Base-by-base conservation (phyloP, 1,140 invertebrate genomes). In the Scaptomyza graminum region DNA sequence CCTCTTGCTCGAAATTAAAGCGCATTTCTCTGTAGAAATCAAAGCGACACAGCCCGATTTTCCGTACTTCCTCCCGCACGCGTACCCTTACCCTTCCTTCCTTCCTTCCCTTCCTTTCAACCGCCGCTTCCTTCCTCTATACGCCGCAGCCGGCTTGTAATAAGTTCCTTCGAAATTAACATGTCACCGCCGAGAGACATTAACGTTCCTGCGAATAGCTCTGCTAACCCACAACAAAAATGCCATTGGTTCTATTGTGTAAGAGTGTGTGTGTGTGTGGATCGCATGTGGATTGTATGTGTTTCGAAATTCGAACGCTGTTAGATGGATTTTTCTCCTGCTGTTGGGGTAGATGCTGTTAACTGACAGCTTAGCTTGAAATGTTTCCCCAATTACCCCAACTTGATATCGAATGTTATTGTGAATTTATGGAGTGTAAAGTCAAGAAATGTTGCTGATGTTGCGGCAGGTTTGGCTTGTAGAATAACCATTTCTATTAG, bases 101-200 rank as follows among this genome's bases (percentile, higher is more conserved):
- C 39, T 47, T 50, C 47, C 18, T 7, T 15, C 41, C 52, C 12
- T 25, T 46, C 44, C 15, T 63, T n/a, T n/a, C n/a, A n/a, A n/a
- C n/a, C n/a, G n/a, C n/a, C 47, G 13, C 37, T 18, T 11, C 22
- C 13, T 52, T 22, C 51, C 31, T 43, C 18, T 51, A n/a, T 51
- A 43, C 28, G 5, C 18, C 50, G 46, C 67, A 70, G 41, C 67
- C 70, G 65, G 73, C 49, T 75, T 78, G 71, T 79, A 87, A 80
- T 85, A 85, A 85, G 69, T 87, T 88, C 85, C 67, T 74, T 46
- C 49, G 57, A 88, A 87, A 87, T 87, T 87, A 87, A 87, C 83
- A 88, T 88, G 83, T 82, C 71, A 87, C 82, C 82, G 67, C 75
- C 56, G 82, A 88, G 83, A 88, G 67, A 76, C 78, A 88, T 87